Evolutionary conservation across 1,140 invertebrate genomes (phyloP), one percentile per base, ranked within the genome.

Genomic region (Hypothenemus hampei): DNA sequence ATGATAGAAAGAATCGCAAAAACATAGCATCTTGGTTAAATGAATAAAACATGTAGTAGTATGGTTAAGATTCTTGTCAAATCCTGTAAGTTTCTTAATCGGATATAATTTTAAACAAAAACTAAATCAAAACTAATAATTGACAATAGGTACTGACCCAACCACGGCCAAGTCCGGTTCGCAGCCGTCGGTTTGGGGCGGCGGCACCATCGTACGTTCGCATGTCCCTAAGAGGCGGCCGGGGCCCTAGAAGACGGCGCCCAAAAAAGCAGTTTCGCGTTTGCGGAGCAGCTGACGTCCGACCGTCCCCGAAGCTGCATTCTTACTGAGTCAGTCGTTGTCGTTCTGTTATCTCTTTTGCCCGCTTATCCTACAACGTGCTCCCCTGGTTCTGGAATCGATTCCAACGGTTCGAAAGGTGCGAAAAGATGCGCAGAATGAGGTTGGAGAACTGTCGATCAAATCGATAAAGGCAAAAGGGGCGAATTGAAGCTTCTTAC

Each of bases 191-290:
- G 54, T 37, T 22, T 49, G 54, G 54, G 54, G 45, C 26, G 54
- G 54, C 54, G 54, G 54, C 54, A 57, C 54, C 54, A 57, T 55
- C 33, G 13, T 48, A 18, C 36, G 36, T 57, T 46, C 22, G 54
- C 54, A 57, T 50, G 7, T 57, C 53, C 43, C 46, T 50, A 49
- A 16, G 37, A 49, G 16, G 54, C 11, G 44, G 29, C 50, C 41
- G 50, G 50, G 39, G 41, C 50, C 50, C 40, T 20, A 22, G 44
- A 47, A 53, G 40, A 53, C 46, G 52, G 52, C 52, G 52, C 44
- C 52, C 52, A 54, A 54, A 45, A 29, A 37, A 46, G 43, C 44
- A 58, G 26, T 54, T 50, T 62, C 64, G 57, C 35, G 47, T 33
- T 40, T 39, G n/a, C 47, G 8, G 5, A 54, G 35, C 49, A 53